These are phyloP conservation scores for Lomographa bimaculata DNA, from an alignment of 2,888 invertebrate genomes.

Conservation along the genomic window DNA sequence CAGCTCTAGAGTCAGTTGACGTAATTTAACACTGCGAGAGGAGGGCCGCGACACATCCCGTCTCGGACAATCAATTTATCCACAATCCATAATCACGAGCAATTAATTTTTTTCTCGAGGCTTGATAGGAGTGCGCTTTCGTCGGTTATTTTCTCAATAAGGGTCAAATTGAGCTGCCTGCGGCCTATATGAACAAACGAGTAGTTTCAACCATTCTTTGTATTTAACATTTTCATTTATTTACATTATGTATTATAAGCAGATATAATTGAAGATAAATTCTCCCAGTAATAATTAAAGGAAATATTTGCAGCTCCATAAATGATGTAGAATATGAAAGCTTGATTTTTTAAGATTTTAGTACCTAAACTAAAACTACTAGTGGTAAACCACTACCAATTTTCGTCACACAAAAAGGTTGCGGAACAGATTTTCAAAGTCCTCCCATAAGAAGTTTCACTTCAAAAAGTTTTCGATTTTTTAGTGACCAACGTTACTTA, in stretches of 20 bases:
- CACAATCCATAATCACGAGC: conserved; percentile 74
- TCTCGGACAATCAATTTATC: conserved; percentile 68
- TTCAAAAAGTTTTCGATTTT: too few species aligned
- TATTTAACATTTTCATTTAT: conserved; percentile 61
- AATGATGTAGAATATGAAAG: too few species aligned
- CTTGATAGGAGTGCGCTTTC: conserved; percentile 70
- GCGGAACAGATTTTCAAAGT: too few species aligned
- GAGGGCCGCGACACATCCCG: conserved; percentile 56
- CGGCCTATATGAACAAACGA: conserved; percentile 72
- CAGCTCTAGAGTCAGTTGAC: conserved; percentile 23
- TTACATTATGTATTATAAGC: conserved; percentile 53
- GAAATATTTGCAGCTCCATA: conserved; percentile 33
- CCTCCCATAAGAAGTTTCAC: too few species aligned
- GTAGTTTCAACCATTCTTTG: conserved; percentile 68
- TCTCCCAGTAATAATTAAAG: conserved; percentile 51
- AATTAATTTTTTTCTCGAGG: conserved; percentile 72
- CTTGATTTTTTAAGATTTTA: too few species aligned
- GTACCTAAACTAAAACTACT: too few species aligned
- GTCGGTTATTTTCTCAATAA: conserved; percentile 77
- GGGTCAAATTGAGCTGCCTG: conserved; percentile 74
- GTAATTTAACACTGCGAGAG: conserved; percentile 48
- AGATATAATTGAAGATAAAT: conserved; percentile 49
- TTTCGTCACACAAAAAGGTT: too few species aligned
- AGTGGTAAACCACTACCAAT: too few species aligned
- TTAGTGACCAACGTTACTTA: conserved; percentile 36